phyloP scores from a whole-genome alignment of 1,140 invertebrate species.

The Hermetia illucens region DNA sequence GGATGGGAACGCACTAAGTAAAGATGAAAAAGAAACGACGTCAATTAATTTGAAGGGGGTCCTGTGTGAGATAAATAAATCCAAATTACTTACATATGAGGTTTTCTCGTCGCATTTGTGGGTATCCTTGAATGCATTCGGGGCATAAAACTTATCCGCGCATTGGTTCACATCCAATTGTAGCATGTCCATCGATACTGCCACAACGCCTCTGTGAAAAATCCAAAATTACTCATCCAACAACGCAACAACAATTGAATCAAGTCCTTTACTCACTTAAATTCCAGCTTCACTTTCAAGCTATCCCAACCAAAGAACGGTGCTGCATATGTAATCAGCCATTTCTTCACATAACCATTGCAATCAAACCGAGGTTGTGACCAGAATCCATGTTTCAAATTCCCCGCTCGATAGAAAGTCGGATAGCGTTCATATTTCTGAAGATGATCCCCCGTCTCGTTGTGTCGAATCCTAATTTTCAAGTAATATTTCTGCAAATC shows the following conservation, averaged over 20 bases:
- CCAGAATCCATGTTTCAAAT: conserved; percentile 83
- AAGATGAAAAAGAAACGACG: conserved; percentile 5
- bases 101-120: conserved; percentile 86
- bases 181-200: conserved; percentile 80
- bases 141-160: conserved; percentile 69
- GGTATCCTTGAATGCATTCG: conserved; percentile 91
- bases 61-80: conserved; percentile 5
- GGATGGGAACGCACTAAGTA: conserved; percentile 80
- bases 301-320: conserved; percentile 97
- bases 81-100: conserved; percentile 72
- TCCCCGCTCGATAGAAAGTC: conserved; percentile 74
- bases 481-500: conserved; percentile 81
- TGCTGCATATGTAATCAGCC: conserved; percentile 87
- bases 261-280: conserved; percentile 60
- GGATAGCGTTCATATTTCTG: conserved; percentile 85
- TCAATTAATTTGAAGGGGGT: conserved; percentile 2
- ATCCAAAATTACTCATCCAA: conserved; percentile 7
- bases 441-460: conserved; percentile 66
- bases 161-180: conserved; percentile 93
- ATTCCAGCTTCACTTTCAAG: conserved; percentile 78
- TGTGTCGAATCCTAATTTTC: conserved; percentile 83
- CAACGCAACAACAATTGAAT: background rate
- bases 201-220: conserved; percentile 74
- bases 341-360: conserved; percentile 79
- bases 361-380: conserved; percentile 89